Percentiles rank a stretch among this genome's conserved stretches.
phyloP scores from a whole-genome alignment of 2,797 vertebrate species.

The Hafferia zeledoni region DNA sequence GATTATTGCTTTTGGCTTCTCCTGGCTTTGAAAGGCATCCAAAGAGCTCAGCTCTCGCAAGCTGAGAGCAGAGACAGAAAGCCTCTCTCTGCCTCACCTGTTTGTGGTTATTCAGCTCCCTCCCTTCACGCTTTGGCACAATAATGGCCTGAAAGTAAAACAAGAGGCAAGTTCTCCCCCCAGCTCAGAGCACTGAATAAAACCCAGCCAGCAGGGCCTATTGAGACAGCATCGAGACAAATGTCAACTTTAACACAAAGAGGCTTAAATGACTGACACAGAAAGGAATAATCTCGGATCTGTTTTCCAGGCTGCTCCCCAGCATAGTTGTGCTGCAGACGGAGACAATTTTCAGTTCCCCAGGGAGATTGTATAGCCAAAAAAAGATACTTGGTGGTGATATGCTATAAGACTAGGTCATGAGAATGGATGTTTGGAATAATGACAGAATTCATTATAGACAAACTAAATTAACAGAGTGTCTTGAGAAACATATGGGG shows the following conservation, averaged over 20 bases:
- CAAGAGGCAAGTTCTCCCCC: conserved; percentile 33
- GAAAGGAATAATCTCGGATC: conserved; percentile 69
- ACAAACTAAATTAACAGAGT: conserved; percentile 65
- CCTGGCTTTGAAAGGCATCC: conserved; percentile 70
- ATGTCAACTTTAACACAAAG: conserved; percentile 71
- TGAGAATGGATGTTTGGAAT: conserved; percentile 68
- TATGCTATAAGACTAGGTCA: conserved; percentile 46
- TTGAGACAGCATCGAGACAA: conserved; percentile 69
- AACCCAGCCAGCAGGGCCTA: conserved; percentile 35
- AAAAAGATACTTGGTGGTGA: conserved; percentile 63
- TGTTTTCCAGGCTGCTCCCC: conserved; percentile 71
- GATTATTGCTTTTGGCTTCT: conserved; percentile 62
- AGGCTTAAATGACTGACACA: conserved; percentile 69
- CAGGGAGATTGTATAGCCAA: conserved; percentile 54
- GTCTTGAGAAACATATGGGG: conserved; percentile 64
- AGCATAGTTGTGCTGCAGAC: conserved; percentile 52
- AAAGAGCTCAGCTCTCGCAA: conserved; percentile 65
- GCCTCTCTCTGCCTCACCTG: conserved; percentile 74
- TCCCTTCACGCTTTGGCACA: conserved; percentile 62
- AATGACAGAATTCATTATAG: conserved; percentile 64
- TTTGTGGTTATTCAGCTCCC: conserved; percentile 74
- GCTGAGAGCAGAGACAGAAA: conserved; percentile 68
- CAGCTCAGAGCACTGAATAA: conserved; percentile 49
- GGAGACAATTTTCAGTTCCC: conserved; percentile 63
- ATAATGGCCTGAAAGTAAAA: conserved; percentile 61